Base-by-base conservation (phyloP, 2,888 invertebrate genomes). In the Aphidius colemani region DNA sequence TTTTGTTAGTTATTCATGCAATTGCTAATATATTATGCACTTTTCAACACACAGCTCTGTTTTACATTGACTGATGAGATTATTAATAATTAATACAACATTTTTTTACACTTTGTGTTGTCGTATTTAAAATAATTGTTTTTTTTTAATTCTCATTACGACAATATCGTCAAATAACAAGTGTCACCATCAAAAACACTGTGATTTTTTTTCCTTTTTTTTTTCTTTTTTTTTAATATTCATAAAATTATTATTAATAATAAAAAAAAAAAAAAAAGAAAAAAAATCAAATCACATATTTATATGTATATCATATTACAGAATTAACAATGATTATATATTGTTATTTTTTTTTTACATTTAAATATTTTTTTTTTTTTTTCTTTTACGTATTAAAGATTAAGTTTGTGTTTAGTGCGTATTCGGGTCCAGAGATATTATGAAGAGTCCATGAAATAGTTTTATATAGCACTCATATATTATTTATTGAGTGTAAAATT, bases 401-500 rank as follows among this genome's bases (percentile, higher is more conserved):
- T 10, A 45, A 48, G 46, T 45, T 57, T 30, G 9, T 30, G 30
- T n/a, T 43, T 41, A 61, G 43, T 61, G 61, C 40, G 44, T 57
- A 50, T 56, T 60, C 45, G 56, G 48, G 56, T 61, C 61, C 56
- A 61, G 61, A 56, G 55, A 61, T 44, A 46, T 61, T 40, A 56
- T 46, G 60, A 64, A 50, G 56, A 50, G 51, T 51, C 43, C 57
- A 10, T 18, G 46, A 39, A 57, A 57, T 30, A 57, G 46, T 46
- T 46, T 9, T 6, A 11, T 56, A 45, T 57, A 39, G 40, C 41
- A 41, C 44, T 18, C 46, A 30, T 57, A 48, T 65, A 48, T 65
- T 57, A 61, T 70, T 71, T 75, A 74, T 76, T 78, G 75, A 77
- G 78, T 79, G 79, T 79, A 79, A 80, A 79, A 79, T 78, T 79